Conservation (phyloP, 1,140 invertebrate species). For the Macrocentrus cingulum region DNA sequence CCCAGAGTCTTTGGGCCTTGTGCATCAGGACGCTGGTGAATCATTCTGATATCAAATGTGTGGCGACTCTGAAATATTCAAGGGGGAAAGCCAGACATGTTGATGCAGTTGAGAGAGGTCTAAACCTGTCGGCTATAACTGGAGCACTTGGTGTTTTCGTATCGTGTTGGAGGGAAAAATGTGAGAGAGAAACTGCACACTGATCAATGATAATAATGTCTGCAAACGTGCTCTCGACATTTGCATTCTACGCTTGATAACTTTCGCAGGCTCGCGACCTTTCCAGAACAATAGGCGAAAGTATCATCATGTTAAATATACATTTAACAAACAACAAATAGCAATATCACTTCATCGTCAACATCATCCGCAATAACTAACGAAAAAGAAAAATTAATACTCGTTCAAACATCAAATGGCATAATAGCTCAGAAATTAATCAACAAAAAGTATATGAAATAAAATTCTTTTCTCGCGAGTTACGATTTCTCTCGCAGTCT, state of each 20-base stretch:
- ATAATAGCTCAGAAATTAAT: not conserved
- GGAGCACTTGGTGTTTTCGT: conserved; percentile 24
- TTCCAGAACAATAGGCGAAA: not conserved
- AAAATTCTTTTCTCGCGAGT: not conserved
- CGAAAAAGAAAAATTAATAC: not conserved
- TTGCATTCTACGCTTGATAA: conserved; percentile 1
- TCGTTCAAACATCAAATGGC: not conserved
- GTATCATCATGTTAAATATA: not conserved
- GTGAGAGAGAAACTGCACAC: conserved; percentile 10
- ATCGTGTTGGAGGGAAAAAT: conserved; percentile 9
- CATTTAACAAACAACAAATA: not conserved
- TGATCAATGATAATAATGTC: conserved; percentile 4
- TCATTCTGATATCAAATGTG: conserved; percentile 3
- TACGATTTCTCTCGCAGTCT: not conserved
- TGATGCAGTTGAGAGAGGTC: not conserved
- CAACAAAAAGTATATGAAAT: not conserved
- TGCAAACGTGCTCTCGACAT: not conserved
- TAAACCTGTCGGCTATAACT: conserved; percentile 28
- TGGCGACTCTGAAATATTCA: not conserved
- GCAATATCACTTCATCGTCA: not conserved
- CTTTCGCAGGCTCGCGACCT: not conserved
- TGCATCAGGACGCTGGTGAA: conserved; percentile 3
- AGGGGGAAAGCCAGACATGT: not conserved
- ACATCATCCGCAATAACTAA: not conserved
- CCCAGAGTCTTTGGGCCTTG: not conserved